These are phyloP conservation scores for Epinotia nisella DNA, from an alignment of 2,888 invertebrate species.

Conservation along the genomic window DNA sequence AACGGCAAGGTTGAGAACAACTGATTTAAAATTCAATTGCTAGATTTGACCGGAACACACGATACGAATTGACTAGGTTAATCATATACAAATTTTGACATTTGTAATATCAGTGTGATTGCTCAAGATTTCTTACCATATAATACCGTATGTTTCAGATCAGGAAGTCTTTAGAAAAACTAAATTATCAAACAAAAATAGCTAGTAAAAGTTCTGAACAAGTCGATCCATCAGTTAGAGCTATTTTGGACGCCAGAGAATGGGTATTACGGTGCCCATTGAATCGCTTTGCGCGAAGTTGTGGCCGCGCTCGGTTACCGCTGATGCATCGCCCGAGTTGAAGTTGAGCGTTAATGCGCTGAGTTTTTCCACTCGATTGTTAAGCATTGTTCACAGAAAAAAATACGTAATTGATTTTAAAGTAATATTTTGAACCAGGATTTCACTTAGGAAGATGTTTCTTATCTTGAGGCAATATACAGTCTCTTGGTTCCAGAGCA, in stretches of 20 bases:
- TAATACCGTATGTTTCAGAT: neutral
- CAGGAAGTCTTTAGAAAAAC: neutral
- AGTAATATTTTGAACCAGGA: too few relatives aligned
- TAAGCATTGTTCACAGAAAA: neutral
- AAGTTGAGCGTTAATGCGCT: slow-evolving; percentile 9
- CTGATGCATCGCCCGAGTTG: slow-evolving; percentile 32
- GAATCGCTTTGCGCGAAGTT: slow-evolving; percentile 5
- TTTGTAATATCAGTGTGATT: too few relatives aligned
- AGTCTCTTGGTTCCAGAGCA: too few relatives aligned
- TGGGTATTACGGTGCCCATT: neutral
- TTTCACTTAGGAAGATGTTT: too few relatives aligned
- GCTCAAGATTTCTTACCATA: neutral
- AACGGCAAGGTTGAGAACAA: too few relatives aligned
- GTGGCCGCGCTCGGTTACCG: slow-evolving; percentile 12
- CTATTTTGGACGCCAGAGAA: slow-evolving; percentile 19
- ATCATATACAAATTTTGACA: too few relatives aligned
- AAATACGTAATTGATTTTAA: too few relatives aligned
- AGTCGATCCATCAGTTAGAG: slow-evolving; percentile 15
- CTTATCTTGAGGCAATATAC: too few relatives aligned
- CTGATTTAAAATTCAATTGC: too few relatives aligned
- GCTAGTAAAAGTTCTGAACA: slow-evolving; percentile 1
- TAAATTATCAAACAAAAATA: slow-evolving; percentile 1
- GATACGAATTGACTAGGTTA: too few relatives aligned
- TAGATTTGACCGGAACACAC: too few relatives aligned
- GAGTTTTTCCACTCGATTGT: neutral